A percentile compares a stretch with the other conserved stretches of the same genome.
phyloP scores from a whole-genome alignment of 1,140 invertebrate genomes.

The Philotrypesis tridentata region DNA sequence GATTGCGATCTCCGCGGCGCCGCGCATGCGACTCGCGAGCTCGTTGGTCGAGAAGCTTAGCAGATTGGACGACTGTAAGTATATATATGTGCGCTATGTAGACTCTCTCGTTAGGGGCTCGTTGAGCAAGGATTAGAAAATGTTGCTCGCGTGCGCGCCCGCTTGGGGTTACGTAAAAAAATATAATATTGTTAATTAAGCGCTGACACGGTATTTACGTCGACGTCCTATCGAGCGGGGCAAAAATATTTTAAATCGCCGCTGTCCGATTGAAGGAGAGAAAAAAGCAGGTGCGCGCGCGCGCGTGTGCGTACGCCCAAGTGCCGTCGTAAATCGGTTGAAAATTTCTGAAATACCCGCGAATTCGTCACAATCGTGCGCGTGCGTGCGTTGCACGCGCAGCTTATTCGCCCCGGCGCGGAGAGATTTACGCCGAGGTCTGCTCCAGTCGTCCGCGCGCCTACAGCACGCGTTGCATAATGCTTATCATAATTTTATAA shows the following conservation, averaged over 20 bases:
- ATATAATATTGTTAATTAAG: background rate
- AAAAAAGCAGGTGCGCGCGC: no score
- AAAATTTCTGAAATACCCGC: background rate
- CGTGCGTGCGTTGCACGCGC: background rate
- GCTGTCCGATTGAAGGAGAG: background rate
- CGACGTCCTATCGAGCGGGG: background rate
- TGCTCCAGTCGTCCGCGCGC: background rate
- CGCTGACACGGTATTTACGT: background rate
- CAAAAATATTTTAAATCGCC: background rate
- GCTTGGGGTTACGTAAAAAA: background rate
- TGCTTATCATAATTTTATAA: slow-evolving; percentile 26
- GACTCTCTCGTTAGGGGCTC: background rate
- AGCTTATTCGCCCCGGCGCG: no score
- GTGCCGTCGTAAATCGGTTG: background rate
- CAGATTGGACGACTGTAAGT: background rate
- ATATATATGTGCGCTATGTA: background rate
- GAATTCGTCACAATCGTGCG: background rate
- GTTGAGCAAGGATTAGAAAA: background rate
- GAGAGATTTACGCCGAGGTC: background rate
- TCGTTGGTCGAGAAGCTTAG: background rate
- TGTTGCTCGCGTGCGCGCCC: background rate
- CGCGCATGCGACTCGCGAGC: background rate
- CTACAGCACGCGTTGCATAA: slow-evolving; percentile 2
- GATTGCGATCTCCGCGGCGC: background rate
- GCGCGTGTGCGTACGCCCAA: no score